These are phyloP conservation scores for Nephrotoma appendiculata DNA, from an alignment of 2,888 invertebrate species.

Conservation along the genomic window DNA sequence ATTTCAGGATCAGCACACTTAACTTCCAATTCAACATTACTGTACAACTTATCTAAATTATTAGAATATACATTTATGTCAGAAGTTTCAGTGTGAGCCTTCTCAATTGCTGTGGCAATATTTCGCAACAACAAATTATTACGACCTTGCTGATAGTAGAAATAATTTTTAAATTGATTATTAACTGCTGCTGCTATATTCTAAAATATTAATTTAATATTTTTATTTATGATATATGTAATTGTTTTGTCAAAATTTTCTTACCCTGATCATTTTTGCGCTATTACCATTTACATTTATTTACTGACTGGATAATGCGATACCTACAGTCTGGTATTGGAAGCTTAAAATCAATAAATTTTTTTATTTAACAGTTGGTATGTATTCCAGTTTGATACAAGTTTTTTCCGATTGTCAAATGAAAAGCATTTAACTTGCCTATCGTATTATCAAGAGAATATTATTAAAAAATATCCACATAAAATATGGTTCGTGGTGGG, in stretches of 20 bases:
- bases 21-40: constrained; percentile 70
- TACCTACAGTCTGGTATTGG: too few species aligned
- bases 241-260: too few species aligned
- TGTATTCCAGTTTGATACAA: too few species aligned
- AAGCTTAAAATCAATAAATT: too few species aligned
- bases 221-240: too few species aligned
- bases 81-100: background rate
- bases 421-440: background rate
- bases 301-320: too few species aligned
- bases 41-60: constrained; percentile 58
- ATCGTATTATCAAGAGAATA: background rate
- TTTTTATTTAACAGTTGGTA: too few species aligned
- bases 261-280: too few species aligned
- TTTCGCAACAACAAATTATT: background rate
- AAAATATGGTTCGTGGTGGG: constrained; percentile 57
- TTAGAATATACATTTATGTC: background rate
- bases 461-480: constrained; percentile 1
- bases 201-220: background rate
- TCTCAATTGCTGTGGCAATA: background rate
- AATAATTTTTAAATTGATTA: background rate
- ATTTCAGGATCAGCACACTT: constrained; percentile 79
- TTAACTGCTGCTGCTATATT: background rate
- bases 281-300: too few species aligned
- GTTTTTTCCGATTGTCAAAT: background rate
- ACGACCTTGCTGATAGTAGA: background rate